A percentile compares a stretch with the other conserved stretches of the same genome.
phyloP scores from a whole-genome alignment of 1,140 invertebrate genomes.

The Drosophila grimshawi region DNA sequence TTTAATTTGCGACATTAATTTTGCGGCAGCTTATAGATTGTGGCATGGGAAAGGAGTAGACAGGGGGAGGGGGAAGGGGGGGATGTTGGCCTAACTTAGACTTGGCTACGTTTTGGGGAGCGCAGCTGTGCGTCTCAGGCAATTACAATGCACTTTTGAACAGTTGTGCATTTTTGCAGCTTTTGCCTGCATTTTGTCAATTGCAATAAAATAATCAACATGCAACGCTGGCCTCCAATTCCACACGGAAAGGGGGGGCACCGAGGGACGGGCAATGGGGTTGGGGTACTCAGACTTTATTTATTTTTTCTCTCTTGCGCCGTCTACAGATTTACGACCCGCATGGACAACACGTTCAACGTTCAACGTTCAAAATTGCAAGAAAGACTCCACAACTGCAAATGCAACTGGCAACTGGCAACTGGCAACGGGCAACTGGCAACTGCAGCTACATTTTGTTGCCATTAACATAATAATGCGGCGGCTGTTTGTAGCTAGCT shows the following conservation, averaged over 20 bases:
- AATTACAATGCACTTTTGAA: slow-evolving; percentile 44
- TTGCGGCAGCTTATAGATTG: slow-evolving; percentile 2
- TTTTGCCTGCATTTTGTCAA: slow-evolving; percentile 63
- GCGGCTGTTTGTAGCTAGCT: slow-evolving; percentile 3
- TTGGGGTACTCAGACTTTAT: slow-evolving; percentile 23
- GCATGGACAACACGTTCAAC: slow-evolving; percentile 71
- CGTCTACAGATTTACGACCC: slow-evolving; percentile 62
- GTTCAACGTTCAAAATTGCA: slow-evolving; percentile 45
- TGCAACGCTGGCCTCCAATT: slow-evolving; percentile 40
- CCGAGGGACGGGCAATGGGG: background rate
- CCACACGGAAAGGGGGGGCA: background rate
- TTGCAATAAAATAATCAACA: slow-evolving; percentile 72
- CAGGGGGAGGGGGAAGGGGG: background rate
- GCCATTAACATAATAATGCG: slow-evolving; percentile 67
- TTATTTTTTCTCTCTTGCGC: slow-evolving; percentile 35
- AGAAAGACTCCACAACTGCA: slow-evolving; percentile 22
- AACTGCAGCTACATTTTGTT: slow-evolving; percentile 59
- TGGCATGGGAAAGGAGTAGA: background rate
- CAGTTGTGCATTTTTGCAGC: slow-evolving; percentile 34
- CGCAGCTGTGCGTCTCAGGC: slow-evolving; percentile 42
- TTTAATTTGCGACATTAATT: slow-evolving; percentile 65
- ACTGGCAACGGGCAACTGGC: slow-evolving; percentile 45
- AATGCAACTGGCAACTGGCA: slow-evolving; percentile 47
- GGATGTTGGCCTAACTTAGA: background rate
- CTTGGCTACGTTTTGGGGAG: slow-evolving; percentile 46